Percentiles rank a stretch among this genome's conserved stretches.
phyloP scores from a whole-genome alignment of 2,797 vertebrate species.

The Nasua narica region DNA sequence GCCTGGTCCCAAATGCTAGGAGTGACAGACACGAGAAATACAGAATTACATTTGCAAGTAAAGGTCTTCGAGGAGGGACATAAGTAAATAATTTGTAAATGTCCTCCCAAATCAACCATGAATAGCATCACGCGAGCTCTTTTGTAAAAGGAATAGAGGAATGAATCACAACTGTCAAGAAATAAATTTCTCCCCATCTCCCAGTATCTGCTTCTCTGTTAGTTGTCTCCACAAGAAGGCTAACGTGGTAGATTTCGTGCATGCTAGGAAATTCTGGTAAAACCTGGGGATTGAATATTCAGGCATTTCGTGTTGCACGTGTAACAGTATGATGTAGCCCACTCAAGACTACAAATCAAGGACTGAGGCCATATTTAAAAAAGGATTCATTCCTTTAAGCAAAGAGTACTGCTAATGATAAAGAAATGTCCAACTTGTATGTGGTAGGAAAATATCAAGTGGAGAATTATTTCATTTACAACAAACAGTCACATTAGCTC shows the following conservation, averaged over 20 bases:
- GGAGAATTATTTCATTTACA: neutral
- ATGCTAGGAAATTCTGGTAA: neutral
- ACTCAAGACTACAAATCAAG: accelerated
- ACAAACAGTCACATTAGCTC: neutral
- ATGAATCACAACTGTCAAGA: neutral
- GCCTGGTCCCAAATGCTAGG: neutral
- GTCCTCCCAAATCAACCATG: accelerated
- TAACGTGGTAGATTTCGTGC: neutral
- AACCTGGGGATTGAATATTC: too few relatives aligned
- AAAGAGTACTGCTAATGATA: neutral
- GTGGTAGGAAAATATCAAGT: neutral
- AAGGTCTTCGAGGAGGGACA: accelerated
- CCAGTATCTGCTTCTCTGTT: neutral
- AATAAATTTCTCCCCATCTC: neutral
- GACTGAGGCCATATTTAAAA: accelerated
- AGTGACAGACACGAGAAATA: neutral
- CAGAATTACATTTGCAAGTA: neutral
- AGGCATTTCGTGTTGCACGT: accelerated
- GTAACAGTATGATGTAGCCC: accelerated
- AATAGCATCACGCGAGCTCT: too few relatives aligned
- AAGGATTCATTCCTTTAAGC: neutral
- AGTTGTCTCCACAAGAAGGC: accelerated
- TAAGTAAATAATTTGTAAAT: neutral
- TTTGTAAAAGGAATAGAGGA: neutral
- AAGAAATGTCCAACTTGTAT: neutral